These are phyloP conservation scores for Lysiphlebus fabarum DNA, from an alignment of 1,140 invertebrate species.

Conservation along the genomic window DNA sequence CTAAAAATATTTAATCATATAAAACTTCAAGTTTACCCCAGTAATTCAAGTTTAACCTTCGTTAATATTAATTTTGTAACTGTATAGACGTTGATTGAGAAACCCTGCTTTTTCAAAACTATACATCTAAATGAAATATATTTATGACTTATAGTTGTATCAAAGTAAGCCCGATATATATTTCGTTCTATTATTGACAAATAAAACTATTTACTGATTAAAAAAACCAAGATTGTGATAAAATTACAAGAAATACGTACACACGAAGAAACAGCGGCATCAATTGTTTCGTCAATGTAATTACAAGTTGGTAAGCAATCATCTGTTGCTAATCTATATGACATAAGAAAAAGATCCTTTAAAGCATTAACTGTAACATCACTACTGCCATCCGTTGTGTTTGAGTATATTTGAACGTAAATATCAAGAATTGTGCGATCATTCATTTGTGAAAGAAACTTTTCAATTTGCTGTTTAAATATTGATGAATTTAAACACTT, in stretches of 20 bases:
- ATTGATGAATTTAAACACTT: conserved; percentile 59
- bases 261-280: conserved; percentile 69
- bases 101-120: too few relatives aligned
- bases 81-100: too few relatives aligned
- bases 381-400: conserved; percentile 47
- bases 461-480: conserved; percentile 71
- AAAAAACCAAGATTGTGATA: too few relatives aligned
- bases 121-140: too few relatives aligned
- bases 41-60: too few relatives aligned
- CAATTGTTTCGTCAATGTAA: conserved; percentile 65
- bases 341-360: conserved; percentile 63
- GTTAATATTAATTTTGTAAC: too few relatives aligned
- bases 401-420: conserved; percentile 64
- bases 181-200: too few relatives aligned
- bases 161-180: too few relatives aligned
- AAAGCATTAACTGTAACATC: conserved; percentile 61
- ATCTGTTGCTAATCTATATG: conserved; percentile 74
- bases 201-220: too few relatives aligned
- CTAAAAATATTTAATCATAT: too few relatives aligned
- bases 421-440: conserved; percentile 64
- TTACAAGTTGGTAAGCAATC: conserved; percentile 59
- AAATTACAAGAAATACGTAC: conserved; percentile 40
- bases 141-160: too few relatives aligned
- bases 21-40: too few relatives aligned
- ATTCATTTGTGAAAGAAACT: conserved; percentile 65